Conservation (phyloP, 2,797 vertebrate genomes). For the Oreochromis grahami region DNA sequence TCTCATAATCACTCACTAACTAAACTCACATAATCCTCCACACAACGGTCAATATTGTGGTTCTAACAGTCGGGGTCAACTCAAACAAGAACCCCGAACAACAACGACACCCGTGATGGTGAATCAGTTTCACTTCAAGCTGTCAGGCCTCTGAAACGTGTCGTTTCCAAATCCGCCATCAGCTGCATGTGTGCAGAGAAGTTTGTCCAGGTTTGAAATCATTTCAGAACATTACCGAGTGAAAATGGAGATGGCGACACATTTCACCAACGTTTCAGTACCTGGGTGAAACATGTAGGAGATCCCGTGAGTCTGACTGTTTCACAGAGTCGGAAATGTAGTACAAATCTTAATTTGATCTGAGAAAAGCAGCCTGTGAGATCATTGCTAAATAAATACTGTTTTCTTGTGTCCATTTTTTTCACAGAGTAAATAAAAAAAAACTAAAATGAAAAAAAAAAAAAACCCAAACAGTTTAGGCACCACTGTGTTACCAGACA, state of each 20-base stretch:
- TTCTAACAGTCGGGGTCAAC: conserved; percentile 27
- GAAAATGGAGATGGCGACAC: background rate
- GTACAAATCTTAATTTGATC: background rate
- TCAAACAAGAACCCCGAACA: background rate
- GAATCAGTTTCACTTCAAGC: background rate
- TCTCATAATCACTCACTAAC: conserved; percentile 38
- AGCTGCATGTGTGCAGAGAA: background rate
- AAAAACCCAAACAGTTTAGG: background rate
- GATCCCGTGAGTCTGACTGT: background rate
- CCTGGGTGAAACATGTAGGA: background rate
- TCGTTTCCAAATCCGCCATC: background rate
- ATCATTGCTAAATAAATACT: background rate
- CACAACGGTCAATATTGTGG: conserved; percentile 25
- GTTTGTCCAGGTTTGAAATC: background rate
- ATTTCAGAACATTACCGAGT: background rate
- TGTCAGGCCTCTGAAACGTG: background rate
- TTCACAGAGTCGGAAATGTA: background rate
- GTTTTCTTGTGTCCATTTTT: background rate
- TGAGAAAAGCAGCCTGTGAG: background rate
- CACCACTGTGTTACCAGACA: conserved; percentile 6
- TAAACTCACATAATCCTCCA: conserved; percentile 35
- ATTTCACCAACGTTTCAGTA: background rate
- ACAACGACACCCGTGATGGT: background rate
- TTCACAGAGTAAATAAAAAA: background rate
- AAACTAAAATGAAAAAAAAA: background rate